Conservation (phyloP, 2,888 invertebrate species). For the Folsomia manolachei region DNA sequence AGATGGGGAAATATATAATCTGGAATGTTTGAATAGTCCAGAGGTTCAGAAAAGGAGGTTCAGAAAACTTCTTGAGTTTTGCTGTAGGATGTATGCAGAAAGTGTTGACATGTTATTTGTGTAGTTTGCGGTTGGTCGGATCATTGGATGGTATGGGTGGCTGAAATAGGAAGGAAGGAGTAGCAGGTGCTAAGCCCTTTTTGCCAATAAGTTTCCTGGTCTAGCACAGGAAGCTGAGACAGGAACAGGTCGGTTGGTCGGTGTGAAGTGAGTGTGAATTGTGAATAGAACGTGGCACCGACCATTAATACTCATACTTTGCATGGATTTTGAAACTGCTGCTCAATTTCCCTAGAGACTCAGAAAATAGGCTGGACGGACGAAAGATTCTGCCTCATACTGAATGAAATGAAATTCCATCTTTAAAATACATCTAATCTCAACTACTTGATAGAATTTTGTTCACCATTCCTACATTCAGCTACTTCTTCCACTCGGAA, state of each 20-base stretch:
- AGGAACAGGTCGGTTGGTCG: too few species aligned
- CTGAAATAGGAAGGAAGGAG: neutral
- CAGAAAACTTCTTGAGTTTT: too few species aligned
- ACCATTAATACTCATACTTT: slow-evolving; percentile 6
- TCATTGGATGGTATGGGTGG: too few species aligned
- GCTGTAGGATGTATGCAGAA: too few species aligned
- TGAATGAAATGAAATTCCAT: neutral
- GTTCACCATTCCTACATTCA: neutral
- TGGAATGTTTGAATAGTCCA: too few species aligned
- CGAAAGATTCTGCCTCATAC: neutral
- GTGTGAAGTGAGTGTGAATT: neutral
- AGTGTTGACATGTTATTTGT: too few species aligned
- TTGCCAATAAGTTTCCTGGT: too few species aligned
- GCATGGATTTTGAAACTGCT: slow-evolving; percentile 4
- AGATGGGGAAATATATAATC: too few species aligned
- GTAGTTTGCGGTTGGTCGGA: too few species aligned
- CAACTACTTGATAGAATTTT: neutral
- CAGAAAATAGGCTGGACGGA: slow-evolving; percentile 4
- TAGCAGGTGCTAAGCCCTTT: too few species aligned
- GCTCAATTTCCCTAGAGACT: slow-evolving; percentile 16
- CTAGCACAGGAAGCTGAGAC: too few species aligned
- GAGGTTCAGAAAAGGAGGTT: too few species aligned
- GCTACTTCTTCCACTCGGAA: neutral
- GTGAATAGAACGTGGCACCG: neutral
- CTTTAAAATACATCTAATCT: neutral